A percentile compares a stretch with the other conserved stretches of the same genome.
These are phyloP conservation scores for Melipona bicolor DNA, from an alignment of 2,888 invertebrate genomes.

Conservation along the genomic window DNA sequence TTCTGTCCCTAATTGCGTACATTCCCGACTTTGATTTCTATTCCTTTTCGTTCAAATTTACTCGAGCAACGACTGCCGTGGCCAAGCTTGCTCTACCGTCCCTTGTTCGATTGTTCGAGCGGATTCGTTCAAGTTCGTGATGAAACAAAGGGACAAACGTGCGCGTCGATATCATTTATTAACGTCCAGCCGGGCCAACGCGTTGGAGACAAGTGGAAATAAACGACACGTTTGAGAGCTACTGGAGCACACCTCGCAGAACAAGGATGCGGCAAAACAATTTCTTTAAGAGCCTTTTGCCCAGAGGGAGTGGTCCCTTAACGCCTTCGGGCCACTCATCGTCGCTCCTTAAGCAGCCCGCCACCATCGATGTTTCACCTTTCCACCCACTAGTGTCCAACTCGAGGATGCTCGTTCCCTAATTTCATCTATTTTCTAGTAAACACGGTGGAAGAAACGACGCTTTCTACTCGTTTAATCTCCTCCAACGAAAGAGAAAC, in stretches of 20 bases:
- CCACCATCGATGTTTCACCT: slow-evolving; percentile 56
- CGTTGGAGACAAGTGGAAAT: slow-evolving; percentile 45
- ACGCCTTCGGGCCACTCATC: slow-evolving; percentile 67
- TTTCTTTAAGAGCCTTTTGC: slow-evolving; percentile 68
- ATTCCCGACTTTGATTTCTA: not conserved
- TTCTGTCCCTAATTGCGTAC: not conserved
- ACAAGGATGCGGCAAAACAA: slow-evolving; percentile 65
- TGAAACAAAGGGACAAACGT: slow-evolving; percentile 48
- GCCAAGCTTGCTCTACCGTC: slow-evolving; percentile 8
- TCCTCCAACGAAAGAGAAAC: not conserved
- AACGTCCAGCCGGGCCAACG: slow-evolving; percentile 58
- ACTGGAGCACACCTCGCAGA: slow-evolving; percentile 37
- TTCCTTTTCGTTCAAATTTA: not conserved
- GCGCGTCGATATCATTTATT: slow-evolving; percentile 66
- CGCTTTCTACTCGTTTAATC: not conserved
- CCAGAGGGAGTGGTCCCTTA: slow-evolving; percentile 53
- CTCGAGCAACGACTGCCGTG: not conserved
- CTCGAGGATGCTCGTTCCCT: slow-evolving; percentile 53
- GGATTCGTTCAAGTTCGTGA: slow-evolving; percentile 66
- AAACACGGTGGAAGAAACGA: not conserved
- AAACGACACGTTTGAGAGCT: slow-evolving; percentile 61
- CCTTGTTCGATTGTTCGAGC: slow-evolving; percentile 38
- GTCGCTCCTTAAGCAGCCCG: slow-evolving; percentile 56
- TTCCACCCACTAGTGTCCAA: slow-evolving; percentile 36
- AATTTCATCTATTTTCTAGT: slow-evolving; percentile 48